phyloP scores from a whole-genome alignment of 2,888 invertebrate species.

The Platynereis dumerilii region DNA sequence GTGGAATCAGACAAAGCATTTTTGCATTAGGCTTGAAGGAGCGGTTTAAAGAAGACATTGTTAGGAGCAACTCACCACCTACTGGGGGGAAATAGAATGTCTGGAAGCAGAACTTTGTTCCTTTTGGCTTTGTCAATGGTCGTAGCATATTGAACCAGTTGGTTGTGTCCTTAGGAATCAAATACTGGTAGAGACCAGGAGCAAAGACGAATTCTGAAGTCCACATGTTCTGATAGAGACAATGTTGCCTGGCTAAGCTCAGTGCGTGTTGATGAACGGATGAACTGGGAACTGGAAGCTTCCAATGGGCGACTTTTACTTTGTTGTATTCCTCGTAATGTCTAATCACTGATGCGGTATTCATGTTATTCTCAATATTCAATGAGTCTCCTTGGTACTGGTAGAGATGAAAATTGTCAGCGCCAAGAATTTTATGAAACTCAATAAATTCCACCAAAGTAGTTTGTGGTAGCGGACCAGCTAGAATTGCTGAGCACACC shows the following conservation, averaged over 20 bases:
- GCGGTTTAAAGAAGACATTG: not conserved
- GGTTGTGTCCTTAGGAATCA: not conserved
- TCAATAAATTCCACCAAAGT: conserved; percentile 5
- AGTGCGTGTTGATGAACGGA: not conserved
- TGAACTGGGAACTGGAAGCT: not conserved
- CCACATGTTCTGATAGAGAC: conserved; percentile 9
- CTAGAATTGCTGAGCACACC: not conserved
- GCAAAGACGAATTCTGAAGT: not conserved
- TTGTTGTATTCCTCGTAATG: not conserved
- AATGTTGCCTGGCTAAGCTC: conserved; percentile 1
- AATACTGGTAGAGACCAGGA: not conserved
- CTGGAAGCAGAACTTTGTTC: not conserved
- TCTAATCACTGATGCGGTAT: not conserved
- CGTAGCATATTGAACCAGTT: not conserved
- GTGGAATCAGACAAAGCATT: too few relatives aligned
- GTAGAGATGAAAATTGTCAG: not conserved
- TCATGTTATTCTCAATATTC: not conserved
- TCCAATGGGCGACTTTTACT: not conserved
- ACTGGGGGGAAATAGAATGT: not conserved
- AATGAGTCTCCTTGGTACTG: not conserved
- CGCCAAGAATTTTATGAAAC: conserved; percentile 3
- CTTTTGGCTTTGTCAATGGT: not conserved
- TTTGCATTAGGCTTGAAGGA: too few relatives aligned
- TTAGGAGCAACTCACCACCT: not conserved
- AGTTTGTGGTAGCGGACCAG: not conserved